Evolutionary conservation across 1,140 invertebrate species (phyloP).

Genomic region (Delia radicum): DNA sequence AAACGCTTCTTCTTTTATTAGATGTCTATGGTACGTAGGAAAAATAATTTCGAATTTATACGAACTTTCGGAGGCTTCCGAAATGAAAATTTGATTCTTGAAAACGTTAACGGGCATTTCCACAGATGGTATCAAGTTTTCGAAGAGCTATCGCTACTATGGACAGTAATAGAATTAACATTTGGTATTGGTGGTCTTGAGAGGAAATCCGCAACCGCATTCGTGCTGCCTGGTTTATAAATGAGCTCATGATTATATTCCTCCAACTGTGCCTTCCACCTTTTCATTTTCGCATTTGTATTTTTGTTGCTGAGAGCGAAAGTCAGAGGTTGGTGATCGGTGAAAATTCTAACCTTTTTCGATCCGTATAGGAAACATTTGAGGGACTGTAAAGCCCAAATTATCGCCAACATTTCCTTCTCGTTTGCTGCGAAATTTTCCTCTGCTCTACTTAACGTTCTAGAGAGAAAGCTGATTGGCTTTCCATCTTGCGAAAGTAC

Average conservation of each 20-base stretch:
- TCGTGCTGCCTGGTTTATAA: conserved; percentile 2
- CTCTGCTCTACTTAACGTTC: neutral
- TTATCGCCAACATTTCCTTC: conserved; percentile 2
- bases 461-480: too few species aligned
- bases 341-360: conserved; percentile 5
- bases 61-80: too few species aligned
- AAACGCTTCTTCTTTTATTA: too few species aligned
- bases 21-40: too few species aligned
- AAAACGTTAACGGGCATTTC: too few species aligned
- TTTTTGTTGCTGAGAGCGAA: conserved; percentile 2
- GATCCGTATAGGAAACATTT: conserved; percentile 11
- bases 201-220: neutral
- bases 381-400: conserved; percentile 13
- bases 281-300: conserved; percentile 46
- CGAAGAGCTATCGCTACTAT: too few species aligned
- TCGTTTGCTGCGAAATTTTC: conserved; percentile 21
- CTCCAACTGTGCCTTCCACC: conserved; percentile 50
- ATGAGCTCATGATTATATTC: neutral
- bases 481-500: conserved; percentile 9
- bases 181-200: too few species aligned
- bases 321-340: conserved; percentile 20
- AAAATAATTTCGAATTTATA: too few species aligned
- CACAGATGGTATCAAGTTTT: too few species aligned
- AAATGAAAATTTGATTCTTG: too few species aligned
- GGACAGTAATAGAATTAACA: too few species aligned